phyloP scores from a whole-genome alignment of 1,140 invertebrate genomes.

The Psix sp. region DNA sequence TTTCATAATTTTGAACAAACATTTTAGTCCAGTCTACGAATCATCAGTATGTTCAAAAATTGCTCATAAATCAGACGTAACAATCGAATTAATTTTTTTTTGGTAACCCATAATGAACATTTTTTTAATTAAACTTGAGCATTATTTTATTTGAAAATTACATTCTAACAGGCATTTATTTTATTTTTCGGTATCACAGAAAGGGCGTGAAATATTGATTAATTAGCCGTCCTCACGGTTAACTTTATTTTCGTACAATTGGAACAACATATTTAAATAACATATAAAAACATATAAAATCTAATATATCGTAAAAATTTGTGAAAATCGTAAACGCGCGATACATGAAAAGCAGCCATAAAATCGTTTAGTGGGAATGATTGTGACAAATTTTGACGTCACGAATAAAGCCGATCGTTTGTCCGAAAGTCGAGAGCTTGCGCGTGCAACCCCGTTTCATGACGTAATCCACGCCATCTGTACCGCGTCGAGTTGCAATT shows the following conservation, averaged over 20 bases:
- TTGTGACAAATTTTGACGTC: constrained; percentile 62
- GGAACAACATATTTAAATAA: too few relatives aligned
- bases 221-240: too few relatives aligned
- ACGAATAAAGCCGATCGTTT: constrained; percentile 66
- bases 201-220: too few relatives aligned
- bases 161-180: too few relatives aligned
- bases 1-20: constrained; percentile 49
- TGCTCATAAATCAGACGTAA: neutral
- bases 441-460: constrained; percentile 61
- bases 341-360: constrained; percentile 34
- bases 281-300: too few relatives aligned
- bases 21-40: constrained; percentile 11
- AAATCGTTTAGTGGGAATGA: constrained; percentile 54
- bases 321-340: constrained; percentile 13
- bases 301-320: constrained; percentile 3
- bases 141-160: too few relatives aligned
- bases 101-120: neutral
- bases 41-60: constrained; percentile 10
- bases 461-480: constrained; percentile 64
- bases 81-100: constrained; percentile 5
- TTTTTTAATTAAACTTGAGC: too few relatives aligned
- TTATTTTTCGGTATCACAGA: too few relatives aligned
- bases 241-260: too few relatives aligned
- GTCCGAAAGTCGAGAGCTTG: constrained; percentile 63
- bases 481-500: constrained; percentile 63